These are phyloP conservation scores for Acronicta alni DNA, from an alignment of 2,888 invertebrate genomes.

Conservation along the genomic window DNA sequence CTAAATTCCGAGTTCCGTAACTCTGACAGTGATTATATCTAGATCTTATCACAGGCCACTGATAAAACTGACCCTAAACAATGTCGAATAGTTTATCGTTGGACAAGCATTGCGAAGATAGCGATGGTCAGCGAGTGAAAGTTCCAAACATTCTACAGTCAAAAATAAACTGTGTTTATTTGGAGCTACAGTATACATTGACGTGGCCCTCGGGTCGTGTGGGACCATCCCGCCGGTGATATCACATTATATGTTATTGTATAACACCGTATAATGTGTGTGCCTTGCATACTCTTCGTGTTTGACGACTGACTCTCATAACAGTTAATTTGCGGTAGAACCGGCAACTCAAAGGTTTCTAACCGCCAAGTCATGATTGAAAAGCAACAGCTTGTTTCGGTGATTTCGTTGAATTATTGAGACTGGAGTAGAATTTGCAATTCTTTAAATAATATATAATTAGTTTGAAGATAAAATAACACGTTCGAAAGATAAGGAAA, in stretches of 20 bases:
- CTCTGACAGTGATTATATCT: constrained; percentile 30
- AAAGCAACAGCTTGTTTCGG: constrained; percentile 15
- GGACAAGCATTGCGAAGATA: constrained; percentile 43
- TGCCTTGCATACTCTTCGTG: constrained; percentile 38
- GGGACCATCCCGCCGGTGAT: constrained; percentile 37
- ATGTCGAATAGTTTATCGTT: constrained; percentile 46
- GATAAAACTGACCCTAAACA: constrained; percentile 54
- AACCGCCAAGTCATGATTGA: constrained; percentile 26
- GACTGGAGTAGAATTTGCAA: constrained; percentile 17
- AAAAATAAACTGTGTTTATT: constrained; percentile 20
- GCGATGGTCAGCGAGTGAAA: constrained; percentile 47
- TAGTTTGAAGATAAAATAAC: constrained; percentile 28
- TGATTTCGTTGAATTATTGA: constrained; percentile 2
- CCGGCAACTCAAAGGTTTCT: constrained; percentile 42
- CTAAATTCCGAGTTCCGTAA: constrained; percentile 24
- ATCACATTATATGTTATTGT: constrained; percentile 56
- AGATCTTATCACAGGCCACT: constrained; percentile 32
- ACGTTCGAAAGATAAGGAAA: constrained; percentile 16
- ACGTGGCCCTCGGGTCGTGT: constrained; percentile 4
- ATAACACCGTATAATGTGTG: constrained; percentile 51
- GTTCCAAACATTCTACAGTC: constrained; percentile 23
- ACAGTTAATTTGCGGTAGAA: constrained; percentile 46
- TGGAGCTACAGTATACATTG: constrained; percentile 18
- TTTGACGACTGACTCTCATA: constrained; percentile 42
- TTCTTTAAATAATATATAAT: constrained; percentile 22